Percentiles rank a stretch among this genome's conserved stretches.
These are phyloP conservation scores for Chloroceryle inda DNA, from an alignment of 2,797 vertebrate species.

Conservation along the genomic window DNA sequence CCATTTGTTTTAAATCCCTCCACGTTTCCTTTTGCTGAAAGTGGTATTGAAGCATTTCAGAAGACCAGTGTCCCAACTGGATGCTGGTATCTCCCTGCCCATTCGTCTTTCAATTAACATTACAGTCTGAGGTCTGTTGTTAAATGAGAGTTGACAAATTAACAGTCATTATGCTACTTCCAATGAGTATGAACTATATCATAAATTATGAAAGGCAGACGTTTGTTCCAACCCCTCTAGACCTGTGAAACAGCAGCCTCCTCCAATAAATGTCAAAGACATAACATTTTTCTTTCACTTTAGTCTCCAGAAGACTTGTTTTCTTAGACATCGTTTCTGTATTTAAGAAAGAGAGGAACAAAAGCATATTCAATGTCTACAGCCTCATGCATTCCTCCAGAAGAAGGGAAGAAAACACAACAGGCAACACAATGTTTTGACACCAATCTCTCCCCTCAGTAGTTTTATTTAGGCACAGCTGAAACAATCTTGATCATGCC, in stretches of 20 bases:
- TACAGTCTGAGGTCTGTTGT: neutral
- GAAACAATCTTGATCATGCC: slow-evolving; percentile 75
- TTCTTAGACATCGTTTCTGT: slow-evolving; percentile 35
- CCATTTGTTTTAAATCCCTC: neutral
- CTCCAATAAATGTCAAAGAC: neutral
- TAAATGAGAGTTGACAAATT: slow-evolving; percentile 44
- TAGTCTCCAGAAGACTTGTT: slow-evolving; percentile 49
- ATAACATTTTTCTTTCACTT: slow-evolving; percentile 26
- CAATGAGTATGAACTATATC: neutral
- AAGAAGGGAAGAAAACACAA: slow-evolving; percentile 26
- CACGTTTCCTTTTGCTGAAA: neutral
- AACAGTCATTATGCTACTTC: neutral
- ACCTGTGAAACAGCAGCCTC: neutral
- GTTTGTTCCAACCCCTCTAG: slow-evolving; percentile 2
- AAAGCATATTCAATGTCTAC: slow-evolving; percentile 12
- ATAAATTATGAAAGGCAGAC: neutral
- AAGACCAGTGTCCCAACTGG: neutral
- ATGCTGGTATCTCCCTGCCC: neutral
- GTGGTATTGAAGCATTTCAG: neutral
- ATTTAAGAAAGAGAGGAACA: slow-evolving; percentile 21
- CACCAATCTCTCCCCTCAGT: slow-evolving; percentile 37
- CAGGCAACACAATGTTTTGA: slow-evolving; percentile 38
- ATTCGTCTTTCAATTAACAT: slow-evolving; percentile 42
- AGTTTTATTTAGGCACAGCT: slow-evolving; percentile 68
- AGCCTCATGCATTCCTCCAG: neutral